phyloP scores from a whole-genome alignment of 2,113 vertebrate species.

The zebrafish (Danio rerio) region GRCz12tu NC_133187.1:24854501-24855000 shows the following conservation, averaged over 20 bases:
- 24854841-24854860: conserved; percentile 25
- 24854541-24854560: conserved; percentile 51
- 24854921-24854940: conserved; percentile 52
- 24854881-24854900: conserved; percentile 62
- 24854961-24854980: conserved; percentile 38
- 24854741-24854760: conserved; percentile 61
- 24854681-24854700: conserved; percentile 64
- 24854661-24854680: conserved; percentile 50
- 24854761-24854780: conserved; percentile 61
- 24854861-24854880: conserved; percentile 35
- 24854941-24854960: conserved; percentile 39
- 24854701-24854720: conserved; percentile 69
- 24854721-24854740: conserved; percentile 56
- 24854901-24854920: conserved; percentile 55
- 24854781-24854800: conserved; percentile 61
- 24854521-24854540: conserved; percentile 13
- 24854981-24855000: conserved; percentile 1
- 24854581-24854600: conserved; percentile 24
- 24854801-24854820: conserved; percentile 55
- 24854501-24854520: conserved; percentile 52
- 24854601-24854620: conserved; percentile 42
- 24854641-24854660: conserved; percentile 36
- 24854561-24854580: conserved; percentile 32
- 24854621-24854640: conserved; percentile 43
- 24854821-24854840: conserved; percentile 59